Evolutionary conservation across 2,888 invertebrate genomes (phyloP), one percentile per base, ranked within the genome.

Genomic region (Arenicola marina): DNA sequence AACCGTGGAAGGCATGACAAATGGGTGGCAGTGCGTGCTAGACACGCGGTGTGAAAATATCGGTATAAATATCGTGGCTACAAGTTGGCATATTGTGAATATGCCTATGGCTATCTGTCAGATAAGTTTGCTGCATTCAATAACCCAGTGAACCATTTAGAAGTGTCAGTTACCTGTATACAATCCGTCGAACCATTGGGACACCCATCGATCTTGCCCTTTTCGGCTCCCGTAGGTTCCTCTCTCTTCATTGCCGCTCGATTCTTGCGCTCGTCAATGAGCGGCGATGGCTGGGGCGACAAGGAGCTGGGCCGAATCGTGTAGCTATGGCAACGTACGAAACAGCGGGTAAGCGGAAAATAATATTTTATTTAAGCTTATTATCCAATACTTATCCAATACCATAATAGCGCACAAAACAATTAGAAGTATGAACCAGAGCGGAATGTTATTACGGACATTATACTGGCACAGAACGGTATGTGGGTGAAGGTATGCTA

Each of bases 251-350:
- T 38, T 38, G 38, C 38, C 18, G 38, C 38, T 38, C 18, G 11
- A 38, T 38, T 18, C 18, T 11, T 48, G 7, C 53, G 53, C 32
- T 62, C 54, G 62, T 79, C 81, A 28, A 80, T 79, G 46, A 82
- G 71, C 2, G 81, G 82, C 2, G 81, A 80, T 1, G 81, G 78
- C 59, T 81, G 75, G 0, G 79, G 79, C 4, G 81, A 82, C 28
- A 96, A 94, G 15, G 96, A 95, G 79, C 94, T 95, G 0, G 96
- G 96, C 15, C 95, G 89, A 44, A 96, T 93, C 79, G 95, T 86
- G 77, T 95, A 93, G 82, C 93, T 93, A 86, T 4, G 70, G 67
- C 43, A 85, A 18, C 57, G 15, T 84, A 65, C 38, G 4, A 32
- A 26, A 7, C 21, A 43, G 21, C 11, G 4, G 28, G 29, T n/a